Evolutionary conservation across 1,140 invertebrate genomes (phyloP), one percentile per base, ranked within the genome.

Genomic region (Papilio dardanus): DNA sequence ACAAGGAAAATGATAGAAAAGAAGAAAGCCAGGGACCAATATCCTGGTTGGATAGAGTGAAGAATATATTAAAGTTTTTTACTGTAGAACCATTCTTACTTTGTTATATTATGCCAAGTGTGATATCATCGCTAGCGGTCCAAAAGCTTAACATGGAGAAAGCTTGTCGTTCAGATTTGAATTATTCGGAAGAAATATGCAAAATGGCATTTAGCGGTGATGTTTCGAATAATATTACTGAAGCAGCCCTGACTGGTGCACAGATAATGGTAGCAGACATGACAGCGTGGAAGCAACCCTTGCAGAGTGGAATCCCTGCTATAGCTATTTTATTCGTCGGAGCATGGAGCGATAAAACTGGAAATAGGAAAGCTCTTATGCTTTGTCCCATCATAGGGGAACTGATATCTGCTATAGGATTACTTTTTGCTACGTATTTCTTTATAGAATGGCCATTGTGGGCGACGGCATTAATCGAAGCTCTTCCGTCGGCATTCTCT

Each of bases 71-170:
- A 3, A 79, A 54, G 6, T 89, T 87, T 76, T 87, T 95, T 37
- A 95, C 94, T 0, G 93, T 95, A 4, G 95, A 95, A 85, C 95
- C 95, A 0, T 88, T 94, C 67, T 82, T 95, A 30, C 71, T 95
- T 10, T 94, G 93, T 80, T 95, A 94, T 77, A 85, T 95, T 3
- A 80, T 95, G 67, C 94, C 94, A 0, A 93, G 85, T 77, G 87
- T 94, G 0, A 91, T 95, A 84, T 89, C 92, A 5, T 83, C 82
- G 24, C 68, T 95, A 19, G 93, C 94, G n/a, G 92, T 94, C 2
- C 93, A 94, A 81, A 94, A 95, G 84, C 80, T 96, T 7, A 94
- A 94, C 74, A 84, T 95, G 76, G 95, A 95, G 76, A 95, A 95
- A 86, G 94, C 95, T 3, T 96, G 95, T 79, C 89, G 94, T 7